These are phyloP conservation scores for Cyaniris semiargus DNA, from an alignment of 2,888 invertebrate genomes.

Conservation along the genomic window DNA sequence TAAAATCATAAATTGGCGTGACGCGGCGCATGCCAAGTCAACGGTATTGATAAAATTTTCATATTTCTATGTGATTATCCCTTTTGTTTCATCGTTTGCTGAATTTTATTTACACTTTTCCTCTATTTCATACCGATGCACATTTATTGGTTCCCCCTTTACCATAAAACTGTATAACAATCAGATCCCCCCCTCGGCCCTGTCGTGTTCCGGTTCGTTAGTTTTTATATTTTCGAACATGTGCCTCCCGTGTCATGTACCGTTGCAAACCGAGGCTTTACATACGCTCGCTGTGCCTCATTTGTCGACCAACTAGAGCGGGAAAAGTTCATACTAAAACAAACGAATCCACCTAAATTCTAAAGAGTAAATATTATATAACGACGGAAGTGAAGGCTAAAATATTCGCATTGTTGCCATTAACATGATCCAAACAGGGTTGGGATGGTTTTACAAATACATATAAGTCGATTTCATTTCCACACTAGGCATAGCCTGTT, in stretches of 20 bases:
- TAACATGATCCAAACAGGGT: neutral
- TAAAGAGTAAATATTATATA: neutral
- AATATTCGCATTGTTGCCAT: neutral
- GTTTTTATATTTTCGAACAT: conserved; percentile 73
- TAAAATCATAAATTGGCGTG: neutral
- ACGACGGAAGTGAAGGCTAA: neutral
- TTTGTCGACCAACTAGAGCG: conserved; percentile 61
- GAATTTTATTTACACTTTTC: neutral
- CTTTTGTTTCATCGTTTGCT: neutral
- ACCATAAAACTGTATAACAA: conserved; percentile 65
- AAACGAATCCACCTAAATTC: neutral
- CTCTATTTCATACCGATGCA: conserved; percentile 14
- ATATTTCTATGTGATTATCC: neutral
- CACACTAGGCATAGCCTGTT: no score
- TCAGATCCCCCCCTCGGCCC: conserved; percentile 49
- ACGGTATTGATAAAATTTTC: neutral
- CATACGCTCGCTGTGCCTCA: conserved; percentile 68
- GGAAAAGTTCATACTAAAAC: conserved; percentile 10
- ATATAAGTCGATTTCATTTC: no score
- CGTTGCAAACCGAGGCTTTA: conserved; percentile 44
- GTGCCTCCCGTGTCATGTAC: conserved; percentile 52
- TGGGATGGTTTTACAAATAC: neutral
- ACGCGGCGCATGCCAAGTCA: neutral
- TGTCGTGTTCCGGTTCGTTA: conserved; percentile 67
- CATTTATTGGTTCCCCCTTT: conserved; percentile 56